Conservation (phyloP, 1,140 invertebrate genomes). For the Eueides isabella region DNA sequence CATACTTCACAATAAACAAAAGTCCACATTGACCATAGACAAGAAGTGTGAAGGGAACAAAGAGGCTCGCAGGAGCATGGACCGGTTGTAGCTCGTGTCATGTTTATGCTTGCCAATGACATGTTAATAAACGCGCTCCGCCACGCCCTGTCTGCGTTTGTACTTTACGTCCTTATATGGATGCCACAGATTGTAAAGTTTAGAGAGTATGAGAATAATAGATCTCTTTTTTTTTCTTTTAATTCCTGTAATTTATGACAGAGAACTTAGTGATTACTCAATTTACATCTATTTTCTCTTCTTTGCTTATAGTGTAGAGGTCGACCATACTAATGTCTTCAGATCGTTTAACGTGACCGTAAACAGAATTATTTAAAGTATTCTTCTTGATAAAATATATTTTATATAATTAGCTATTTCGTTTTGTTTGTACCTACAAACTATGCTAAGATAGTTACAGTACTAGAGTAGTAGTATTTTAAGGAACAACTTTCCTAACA, state of each 20-base stretch:
- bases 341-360: too few relatives aligned
- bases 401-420: too few relatives aligned
- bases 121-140: constrained; percentile 56
- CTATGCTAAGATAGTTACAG: too few relatives aligned
- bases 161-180: constrained; percentile 29
- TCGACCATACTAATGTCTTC: too few relatives aligned
- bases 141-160: constrained; percentile 49
- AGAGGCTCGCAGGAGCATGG: constrained; percentile 44
- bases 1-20: neutral
- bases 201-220: neutral
- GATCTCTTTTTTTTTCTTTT: neutral
- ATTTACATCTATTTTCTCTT: neutral
- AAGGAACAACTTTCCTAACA: neutral
- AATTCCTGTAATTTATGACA: neutral
- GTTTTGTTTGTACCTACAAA: too few relatives aligned
- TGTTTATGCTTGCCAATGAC: constrained; percentile 59
- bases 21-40: constrained; percentile 41
- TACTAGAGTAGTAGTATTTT: too few relatives aligned
- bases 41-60: constrained; percentile 47
- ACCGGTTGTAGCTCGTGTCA: constrained; percentile 48
- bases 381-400: too few relatives aligned
- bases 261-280: neutral
- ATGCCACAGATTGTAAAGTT: constrained; percentile 25
- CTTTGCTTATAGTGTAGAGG: too few relatives aligned
- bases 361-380: too few relatives aligned